phyloP scores from a whole-genome alignment of 1,140 invertebrate genomes.

The Microplitis mediator region DNA sequence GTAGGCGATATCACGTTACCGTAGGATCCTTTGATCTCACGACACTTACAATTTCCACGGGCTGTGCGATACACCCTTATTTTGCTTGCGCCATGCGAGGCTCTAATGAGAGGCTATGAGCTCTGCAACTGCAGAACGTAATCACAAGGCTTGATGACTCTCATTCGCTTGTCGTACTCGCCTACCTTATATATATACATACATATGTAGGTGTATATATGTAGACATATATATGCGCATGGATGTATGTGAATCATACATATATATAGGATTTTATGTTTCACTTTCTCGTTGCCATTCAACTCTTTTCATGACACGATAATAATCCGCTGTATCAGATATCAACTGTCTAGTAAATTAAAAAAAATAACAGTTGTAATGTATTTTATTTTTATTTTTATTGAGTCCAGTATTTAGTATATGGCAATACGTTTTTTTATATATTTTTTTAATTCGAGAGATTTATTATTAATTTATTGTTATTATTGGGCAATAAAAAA shows the following conservation, averaged over 20 bases:
- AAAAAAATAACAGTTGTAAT: too few species aligned
- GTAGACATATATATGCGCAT: background rate
- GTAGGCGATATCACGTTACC: constrained; percentile 62
- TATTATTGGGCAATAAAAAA: too few species aligned
- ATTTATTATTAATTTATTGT: too few species aligned
- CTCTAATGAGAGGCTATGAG: constrained; percentile 61
- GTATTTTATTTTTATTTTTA: too few species aligned
- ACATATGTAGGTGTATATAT: background rate
- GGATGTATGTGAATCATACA: background rate
- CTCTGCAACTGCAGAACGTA: constrained; percentile 41
- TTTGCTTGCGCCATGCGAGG: constrained; percentile 58
- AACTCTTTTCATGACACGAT: background rate
- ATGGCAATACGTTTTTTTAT: too few species aligned
- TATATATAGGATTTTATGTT: background rate
- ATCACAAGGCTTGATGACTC: constrained; percentile 56
- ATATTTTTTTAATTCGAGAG: too few species aligned
- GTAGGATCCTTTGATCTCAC: constrained; percentile 59
- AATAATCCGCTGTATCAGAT: too few species aligned
- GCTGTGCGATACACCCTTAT: constrained; percentile 62
- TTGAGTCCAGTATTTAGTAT: too few species aligned
- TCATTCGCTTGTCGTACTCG: constrained; percentile 1
- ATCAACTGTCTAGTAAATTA: too few species aligned
- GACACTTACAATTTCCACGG: constrained; percentile 64
- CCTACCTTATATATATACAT: background rate
- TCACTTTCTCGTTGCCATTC: too few species aligned